A percentile compares a stretch with the other conserved stretches of the same genome.
phyloP scores from a whole-genome alignment of 2,113 vertebrate genomes.

The Macrotus californicus region DNA sequence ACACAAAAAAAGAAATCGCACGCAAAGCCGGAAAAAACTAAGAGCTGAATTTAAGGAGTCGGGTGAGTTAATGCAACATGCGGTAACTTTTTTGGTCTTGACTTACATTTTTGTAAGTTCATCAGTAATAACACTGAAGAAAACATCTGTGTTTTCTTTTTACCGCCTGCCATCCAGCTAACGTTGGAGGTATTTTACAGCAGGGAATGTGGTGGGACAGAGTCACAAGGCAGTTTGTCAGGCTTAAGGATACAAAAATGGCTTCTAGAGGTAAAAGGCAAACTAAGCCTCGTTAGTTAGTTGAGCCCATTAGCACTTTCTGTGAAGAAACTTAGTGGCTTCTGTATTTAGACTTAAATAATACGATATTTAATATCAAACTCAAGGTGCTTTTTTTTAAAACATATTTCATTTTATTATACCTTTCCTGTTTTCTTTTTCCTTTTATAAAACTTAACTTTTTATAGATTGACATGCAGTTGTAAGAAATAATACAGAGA shows the following conservation, averaged over 20 bases:
- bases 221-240: background rate
- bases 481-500: background rate
- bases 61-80: constrained; percentile 70
- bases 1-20: constrained; percentile 82
- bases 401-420: background rate
- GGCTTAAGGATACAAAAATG: background rate
- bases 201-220: background rate
- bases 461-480: background rate
- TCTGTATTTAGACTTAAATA: background rate
- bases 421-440: background rate
- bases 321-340: background rate
- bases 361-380: background rate
- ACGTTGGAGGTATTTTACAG: background rate
- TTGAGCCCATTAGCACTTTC: background rate
- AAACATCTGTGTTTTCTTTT: background rate
- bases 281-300: background rate
- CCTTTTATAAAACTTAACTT: background rate
- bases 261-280: background rate
- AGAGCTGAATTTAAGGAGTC: constrained; percentile 63
- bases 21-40: constrained; percentile 77
- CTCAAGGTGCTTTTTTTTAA: background rate
- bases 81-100: background rate
- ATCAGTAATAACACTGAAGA: background rate
- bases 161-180: background rate
- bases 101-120: background rate